Percentiles rank a stretch among this genome's conserved stretches.
phyloP scores from a whole-genome alignment of 2,113 vertebrate species.

The Nestor notabilis region DNA sequence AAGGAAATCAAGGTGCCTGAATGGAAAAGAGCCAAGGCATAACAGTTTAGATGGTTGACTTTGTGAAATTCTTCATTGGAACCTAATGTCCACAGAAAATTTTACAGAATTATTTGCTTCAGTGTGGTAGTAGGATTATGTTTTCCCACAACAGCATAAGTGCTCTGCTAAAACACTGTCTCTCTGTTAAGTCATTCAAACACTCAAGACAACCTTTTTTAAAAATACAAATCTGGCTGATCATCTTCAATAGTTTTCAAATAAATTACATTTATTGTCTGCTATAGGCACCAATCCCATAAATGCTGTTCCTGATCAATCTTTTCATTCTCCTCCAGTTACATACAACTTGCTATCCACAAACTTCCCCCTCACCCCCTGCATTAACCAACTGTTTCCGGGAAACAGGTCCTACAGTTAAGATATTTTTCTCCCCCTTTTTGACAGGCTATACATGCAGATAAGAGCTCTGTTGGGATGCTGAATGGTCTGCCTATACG shows the following conservation, averaged over 20 bases:
- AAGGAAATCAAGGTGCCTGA: not conserved
- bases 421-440: constrained; percentile 43
- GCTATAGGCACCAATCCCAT: not conserved
- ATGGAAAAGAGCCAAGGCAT: not conserved
- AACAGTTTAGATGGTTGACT: not conserved
- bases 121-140: not conserved
- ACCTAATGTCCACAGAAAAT: not conserved
- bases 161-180: not conserved
- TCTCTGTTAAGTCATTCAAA: not conserved
- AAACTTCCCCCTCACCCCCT: not conserved
- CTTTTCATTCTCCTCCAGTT: not conserved
- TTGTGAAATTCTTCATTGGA: not conserved
- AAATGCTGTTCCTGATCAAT: not conserved
- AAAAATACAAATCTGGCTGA: not conserved
- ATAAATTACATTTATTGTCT: not conserved
- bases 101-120: not conserved
- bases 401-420: constrained; percentile 6
- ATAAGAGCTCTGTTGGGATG: constrained; percentile 71
- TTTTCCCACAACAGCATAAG: not conserved
- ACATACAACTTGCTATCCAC: not conserved
- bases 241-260: not conserved
- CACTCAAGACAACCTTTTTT: not conserved
- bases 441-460: constrained; percentile 66
- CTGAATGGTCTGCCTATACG: constrained; percentile 70
- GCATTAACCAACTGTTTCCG: constrained; percentile 1